Percentiles rank a stretch among this genome's conserved stretches.
Conservation (phyloP, 2,797 vertebrate genomes). For the Sciurus carolinensis region DNA sequence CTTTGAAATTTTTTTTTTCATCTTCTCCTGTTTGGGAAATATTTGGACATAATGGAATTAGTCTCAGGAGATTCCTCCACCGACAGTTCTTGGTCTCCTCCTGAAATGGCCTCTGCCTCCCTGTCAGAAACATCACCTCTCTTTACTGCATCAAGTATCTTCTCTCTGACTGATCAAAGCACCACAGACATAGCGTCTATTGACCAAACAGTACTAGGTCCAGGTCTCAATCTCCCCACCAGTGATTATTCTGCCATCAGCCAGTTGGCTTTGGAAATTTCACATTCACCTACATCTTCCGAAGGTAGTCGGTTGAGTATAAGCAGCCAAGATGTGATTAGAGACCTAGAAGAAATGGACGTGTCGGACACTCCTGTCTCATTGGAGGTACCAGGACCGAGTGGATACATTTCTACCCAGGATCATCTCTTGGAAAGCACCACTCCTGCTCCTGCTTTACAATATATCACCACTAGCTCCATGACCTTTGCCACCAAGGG, state of each 20-base stretch:
- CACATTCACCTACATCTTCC: not conserved
- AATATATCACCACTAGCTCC: slow-evolving; percentile 92
- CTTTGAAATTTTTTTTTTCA: slow-evolving; percentile 32
- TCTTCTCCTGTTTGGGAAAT: slow-evolving; percentile 75
- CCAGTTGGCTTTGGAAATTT: slow-evolving; percentile 62
- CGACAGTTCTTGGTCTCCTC: slow-evolving; percentile 46
- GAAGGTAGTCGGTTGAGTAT: not conserved
- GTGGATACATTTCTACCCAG: slow-evolving; percentile 75
- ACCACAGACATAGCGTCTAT: not conserved
- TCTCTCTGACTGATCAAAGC: slow-evolving; percentile 73
- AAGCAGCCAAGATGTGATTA: slow-evolving; percentile 81
- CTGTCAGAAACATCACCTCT: slow-evolving; percentile 72
- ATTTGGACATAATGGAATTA: slow-evolving; percentile 80
- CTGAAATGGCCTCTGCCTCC: not conserved
- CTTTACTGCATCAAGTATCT: slow-evolving; percentile 55
- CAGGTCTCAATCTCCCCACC: slow-evolving; percentile 59
- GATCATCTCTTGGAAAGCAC: slow-evolving; percentile 77
- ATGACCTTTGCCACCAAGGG: slow-evolving; percentile 90
- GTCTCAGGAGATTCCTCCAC: slow-evolving; percentile 78
- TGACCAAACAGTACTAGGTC: slow-evolving; percentile 3
- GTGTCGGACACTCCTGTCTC: not conserved
- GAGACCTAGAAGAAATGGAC: slow-evolving; percentile 82
- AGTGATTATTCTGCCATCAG: slow-evolving; percentile 69
- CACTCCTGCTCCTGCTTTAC: slow-evolving; percentile 87
- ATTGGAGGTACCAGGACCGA: slow-evolving; percentile 86